Base-by-base conservation (phyloP, 2,797 vertebrate genomes). In the Alauda arvensis region DNA sequence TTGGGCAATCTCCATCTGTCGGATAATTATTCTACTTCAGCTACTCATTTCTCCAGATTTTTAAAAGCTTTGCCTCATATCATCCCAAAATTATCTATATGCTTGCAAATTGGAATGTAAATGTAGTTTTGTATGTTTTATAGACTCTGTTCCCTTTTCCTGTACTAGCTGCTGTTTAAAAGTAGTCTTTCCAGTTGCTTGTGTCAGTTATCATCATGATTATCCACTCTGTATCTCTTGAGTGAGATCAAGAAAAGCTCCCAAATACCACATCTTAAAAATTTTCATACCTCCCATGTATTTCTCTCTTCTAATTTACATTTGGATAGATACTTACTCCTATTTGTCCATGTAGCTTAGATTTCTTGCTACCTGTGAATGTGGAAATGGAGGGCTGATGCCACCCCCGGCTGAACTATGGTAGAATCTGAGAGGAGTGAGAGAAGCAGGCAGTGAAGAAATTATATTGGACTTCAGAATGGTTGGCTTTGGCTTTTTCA, bases 1-100 rank as follows among this genome's bases (percentile, higher is more conserved):
- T 92, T 93, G 87, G 81, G 87, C 85, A 94, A 89, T 91, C 79
- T 91, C 92, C 90, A 95, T 94, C 93, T 95, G 91, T 91, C 69
- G 92, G 81, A 94, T 88, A 94, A 91, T 87, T 88, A 94, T 93
- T 91, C 83, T 88, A 51, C 83, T 93, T 92, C 86, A 94, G 75
- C 87, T 89, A 90, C 87, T 90, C 71, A 79, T 94, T 90, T 88
- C 80, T 92, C 77, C 80, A 89, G 71, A 90, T 94, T 90, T 94
- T 94, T 92, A 82, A 92, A 94, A 90, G 83, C 85, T 74, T 92
- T 91, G 82, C 83, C 65, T 94, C 87, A 18, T 92, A 85, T 87
- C n/a, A 62, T 94, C 77, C 88, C 81, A 85, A 91, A 91, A 92
- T 94, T 94, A 87, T 93, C 88, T 92, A 18, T 90, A 62, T 19